Conservation (phyloP, 1,140 invertebrate species). For the Thaumatotibia leucotreta region DNA sequence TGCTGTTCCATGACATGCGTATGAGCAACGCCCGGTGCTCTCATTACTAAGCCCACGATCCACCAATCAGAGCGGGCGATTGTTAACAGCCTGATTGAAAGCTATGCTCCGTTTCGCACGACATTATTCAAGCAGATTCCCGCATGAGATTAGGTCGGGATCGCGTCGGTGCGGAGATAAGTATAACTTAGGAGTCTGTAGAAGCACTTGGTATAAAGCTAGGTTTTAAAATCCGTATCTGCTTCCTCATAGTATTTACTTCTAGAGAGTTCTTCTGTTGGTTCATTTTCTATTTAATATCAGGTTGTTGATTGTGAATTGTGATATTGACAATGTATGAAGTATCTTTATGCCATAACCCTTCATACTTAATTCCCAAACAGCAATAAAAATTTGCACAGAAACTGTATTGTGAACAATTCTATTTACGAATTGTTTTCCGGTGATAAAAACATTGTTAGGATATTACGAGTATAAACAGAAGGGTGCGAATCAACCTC, state of each 20-base stretch:
- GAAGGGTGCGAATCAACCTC: too few relatives aligned
- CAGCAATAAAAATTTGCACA: too few relatives aligned
- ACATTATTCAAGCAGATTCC: constrained; percentile 54
- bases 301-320: too few relatives aligned
- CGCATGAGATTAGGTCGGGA: constrained; percentile 39
- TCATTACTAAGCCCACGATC: constrained; percentile 51
- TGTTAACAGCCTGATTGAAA: constrained; percentile 55
- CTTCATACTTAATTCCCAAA: too few relatives aligned
- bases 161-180: constrained; percentile 21
- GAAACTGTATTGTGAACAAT: too few relatives aligned
- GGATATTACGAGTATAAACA: too few relatives aligned
- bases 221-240: background rate
- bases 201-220: background rate
- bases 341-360: too few relatives aligned
- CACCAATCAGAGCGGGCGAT: constrained; percentile 47
- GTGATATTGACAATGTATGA: too few relatives aligned
- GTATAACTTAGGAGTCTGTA: constrained; percentile 5
- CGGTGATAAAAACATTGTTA: too few relatives aligned
- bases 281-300: too few relatives aligned
- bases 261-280: background rate
- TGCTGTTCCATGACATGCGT: constrained; percentile 39
- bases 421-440: too few relatives aligned
- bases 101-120: constrained; percentile 52
- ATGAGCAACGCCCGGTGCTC: constrained; percentile 36
- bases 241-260: background rate